A percentile compares a stretch with the other conserved stretches of the same genome.
phyloP scores from a whole-genome alignment of 2,797 vertebrate species.

The Crypturellus tataupa region DNA sequence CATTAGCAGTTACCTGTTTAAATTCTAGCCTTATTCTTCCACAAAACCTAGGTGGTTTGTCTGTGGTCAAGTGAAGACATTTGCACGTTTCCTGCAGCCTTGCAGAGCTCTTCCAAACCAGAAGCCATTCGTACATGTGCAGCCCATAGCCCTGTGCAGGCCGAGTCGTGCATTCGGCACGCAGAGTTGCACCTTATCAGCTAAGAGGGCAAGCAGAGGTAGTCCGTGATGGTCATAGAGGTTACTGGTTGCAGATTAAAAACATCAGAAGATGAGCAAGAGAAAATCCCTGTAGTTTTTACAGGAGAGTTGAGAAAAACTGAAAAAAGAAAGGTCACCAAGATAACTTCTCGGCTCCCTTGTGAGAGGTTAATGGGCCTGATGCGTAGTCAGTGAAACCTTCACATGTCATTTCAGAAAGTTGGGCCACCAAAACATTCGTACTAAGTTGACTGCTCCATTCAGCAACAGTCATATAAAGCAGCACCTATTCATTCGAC shows the following conservation, averaged over 20 bases:
- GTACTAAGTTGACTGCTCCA: conserved; percentile 17
- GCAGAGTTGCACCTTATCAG: background rate
- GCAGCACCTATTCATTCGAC: conserved; percentile 25
- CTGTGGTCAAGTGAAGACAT: background rate
- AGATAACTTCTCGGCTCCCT: background rate
- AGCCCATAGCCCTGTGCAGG: background rate
- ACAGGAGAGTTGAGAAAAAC: background rate
- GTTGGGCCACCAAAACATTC: conserved; percentile 50
- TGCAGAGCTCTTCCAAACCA: background rate
- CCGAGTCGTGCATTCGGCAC: background rate
- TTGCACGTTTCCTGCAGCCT: background rate
- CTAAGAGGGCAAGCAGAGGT: background rate
- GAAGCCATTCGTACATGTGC: background rate
- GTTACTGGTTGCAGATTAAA: background rate
- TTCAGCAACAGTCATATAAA: conserved; percentile 31
- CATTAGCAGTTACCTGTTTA: background rate
- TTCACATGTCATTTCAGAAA: conserved; percentile 21
- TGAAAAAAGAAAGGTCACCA: background rate
- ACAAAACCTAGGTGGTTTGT: background rate
- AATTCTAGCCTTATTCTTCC: background rate
- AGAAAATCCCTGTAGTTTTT: background rate
- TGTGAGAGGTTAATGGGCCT: background rate
- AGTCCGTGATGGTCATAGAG: background rate
- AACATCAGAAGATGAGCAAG: background rate
- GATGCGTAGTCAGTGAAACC: conserved; percentile 4